Evolutionary conservation across 2,113 vertebrate species (phyloP), one percentile per base, ranked within the genome.

Genomic region (Hippocampus mohnikei): DNA sequence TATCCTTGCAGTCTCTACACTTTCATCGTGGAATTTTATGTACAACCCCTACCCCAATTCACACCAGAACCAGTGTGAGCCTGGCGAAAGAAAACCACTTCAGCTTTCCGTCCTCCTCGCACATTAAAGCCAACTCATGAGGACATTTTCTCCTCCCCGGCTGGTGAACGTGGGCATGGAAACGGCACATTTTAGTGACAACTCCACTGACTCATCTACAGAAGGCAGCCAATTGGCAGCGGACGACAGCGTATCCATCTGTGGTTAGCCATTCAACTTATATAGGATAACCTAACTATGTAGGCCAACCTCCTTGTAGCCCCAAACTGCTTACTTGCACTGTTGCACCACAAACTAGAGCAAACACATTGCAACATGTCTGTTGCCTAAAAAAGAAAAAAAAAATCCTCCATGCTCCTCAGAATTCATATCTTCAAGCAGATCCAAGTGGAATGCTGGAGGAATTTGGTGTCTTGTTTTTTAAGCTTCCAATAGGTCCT

Each of bases 161-260:
- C 82, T 82, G 79, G 66, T 75, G 78, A 84, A 82, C 81, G 87
- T 88, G 86, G 85, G 89, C 87, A 81, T 18, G 21, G 73, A 83
- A 88, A 87, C 89, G 84, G 89, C 87, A 88, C 67, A 84, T 83
- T 88, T 88, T 82, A 88, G 84, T 89, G 84, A 29, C 68, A 77
- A 71, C 81, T 77, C 79, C 84, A 82, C 74, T 85, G 82, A 88
- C 77, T 87, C 89, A 88, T 86, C 78, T 71, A 73, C 85, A 89
- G 89, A 90, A 85, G 87, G 87, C 79, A 63, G 87, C 87, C 87
- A 87, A 81, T 81, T 87, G 89, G 85, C 85, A 81, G 73, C 60
- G 53, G 73, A 81, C 73, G 69, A 77, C 72, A 79, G 80, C 73
- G 85, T 78, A 83, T 72, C 77, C 74, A 67, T 74, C 72, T 61